Conservation (phyloP, 2,888 invertebrate genomes). For the Sylvicola cinctus region DNA sequence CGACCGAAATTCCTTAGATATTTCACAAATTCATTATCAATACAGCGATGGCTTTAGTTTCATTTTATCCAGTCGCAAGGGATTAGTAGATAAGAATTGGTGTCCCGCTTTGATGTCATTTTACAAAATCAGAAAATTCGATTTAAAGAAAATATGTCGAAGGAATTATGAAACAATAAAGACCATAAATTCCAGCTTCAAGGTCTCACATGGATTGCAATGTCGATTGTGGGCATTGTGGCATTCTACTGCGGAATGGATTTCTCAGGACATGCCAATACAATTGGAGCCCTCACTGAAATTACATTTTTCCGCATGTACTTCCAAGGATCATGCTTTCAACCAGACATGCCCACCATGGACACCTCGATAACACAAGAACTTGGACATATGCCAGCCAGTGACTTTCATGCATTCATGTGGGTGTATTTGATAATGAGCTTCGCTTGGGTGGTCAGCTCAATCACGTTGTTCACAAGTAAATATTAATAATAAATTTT, state of each 20-base stretch:
- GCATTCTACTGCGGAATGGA: slow-evolving; percentile 19
- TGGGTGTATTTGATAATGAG: slow-evolving; percentile 20
- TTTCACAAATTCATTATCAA: too few relatives aligned
- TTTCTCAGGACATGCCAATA: slow-evolving; percentile 10
- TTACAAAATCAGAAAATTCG: too few relatives aligned
- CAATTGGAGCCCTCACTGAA: slow-evolving; percentile 14
- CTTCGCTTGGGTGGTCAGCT: slow-evolving; percentile 18
- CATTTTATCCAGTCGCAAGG: too few relatives aligned
- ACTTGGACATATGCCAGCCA: slow-evolving; percentile 14
- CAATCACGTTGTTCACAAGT: slow-evolving; percentile 17
- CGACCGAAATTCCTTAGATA: too few relatives aligned
- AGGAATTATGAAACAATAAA: too few relatives aligned
- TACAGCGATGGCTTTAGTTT: too few relatives aligned
- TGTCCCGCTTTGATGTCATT: too few relatives aligned
- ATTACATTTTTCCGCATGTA: slow-evolving; percentile 20
- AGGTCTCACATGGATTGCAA: slow-evolving; percentile 20
- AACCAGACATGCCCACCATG: slow-evolving; percentile 10
- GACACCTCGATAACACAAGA: slow-evolving; percentile 10
- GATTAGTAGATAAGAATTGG: too few relatives aligned
- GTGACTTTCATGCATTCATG: slow-evolving; percentile 17
- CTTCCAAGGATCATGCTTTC: slow-evolving; percentile 14
- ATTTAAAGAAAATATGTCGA: too few relatives aligned
- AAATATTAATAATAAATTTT: slow-evolving; percentile 4
- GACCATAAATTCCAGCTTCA: slow-evolving; percentile 15
- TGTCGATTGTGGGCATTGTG: slow-evolving; percentile 21